Conservation (phyloP, 2,113 vertebrate genomes). For the Malurus melanocephalus region DNA sequence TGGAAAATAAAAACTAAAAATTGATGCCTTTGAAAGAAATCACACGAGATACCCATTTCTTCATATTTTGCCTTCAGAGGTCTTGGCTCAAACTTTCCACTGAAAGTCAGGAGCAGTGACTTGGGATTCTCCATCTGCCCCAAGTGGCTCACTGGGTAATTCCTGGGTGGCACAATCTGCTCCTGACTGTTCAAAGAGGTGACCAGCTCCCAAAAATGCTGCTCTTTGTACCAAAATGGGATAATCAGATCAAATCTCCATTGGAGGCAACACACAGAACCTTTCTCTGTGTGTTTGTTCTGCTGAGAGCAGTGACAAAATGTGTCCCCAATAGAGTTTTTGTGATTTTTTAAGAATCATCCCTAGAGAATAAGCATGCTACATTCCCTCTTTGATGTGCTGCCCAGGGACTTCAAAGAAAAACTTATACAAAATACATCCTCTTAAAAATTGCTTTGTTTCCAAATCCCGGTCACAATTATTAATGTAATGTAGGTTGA, state of each 20-base stretch:
- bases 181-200: background rate
- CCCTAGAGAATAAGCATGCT: background rate
- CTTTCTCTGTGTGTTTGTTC: background rate
- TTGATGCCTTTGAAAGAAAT: background rate
- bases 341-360: background rate
- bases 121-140: background rate
- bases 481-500: background rate
- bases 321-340: background rate
- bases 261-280: background rate
- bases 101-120: background rate
- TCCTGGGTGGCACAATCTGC: rapidly evolving
- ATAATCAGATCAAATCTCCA: background rate
- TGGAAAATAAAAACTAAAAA: background rate
- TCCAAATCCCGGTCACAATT: constrained; percentile 4
- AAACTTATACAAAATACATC: background rate
- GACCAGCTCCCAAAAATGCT: background rate
- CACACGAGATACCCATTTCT: rapidly evolving
- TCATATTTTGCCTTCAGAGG: background rate
- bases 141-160: background rate
- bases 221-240: background rate
- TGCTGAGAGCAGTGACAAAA: background rate
- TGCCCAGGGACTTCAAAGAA: constrained; percentile 41
- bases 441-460: constrained; percentile 41
- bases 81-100: background rate
- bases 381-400: constrained; percentile 40